These are phyloP conservation scores for Chironomus tepperi DNA, from an alignment of 1,140 invertebrate species.

Conservation along the genomic window DNA sequence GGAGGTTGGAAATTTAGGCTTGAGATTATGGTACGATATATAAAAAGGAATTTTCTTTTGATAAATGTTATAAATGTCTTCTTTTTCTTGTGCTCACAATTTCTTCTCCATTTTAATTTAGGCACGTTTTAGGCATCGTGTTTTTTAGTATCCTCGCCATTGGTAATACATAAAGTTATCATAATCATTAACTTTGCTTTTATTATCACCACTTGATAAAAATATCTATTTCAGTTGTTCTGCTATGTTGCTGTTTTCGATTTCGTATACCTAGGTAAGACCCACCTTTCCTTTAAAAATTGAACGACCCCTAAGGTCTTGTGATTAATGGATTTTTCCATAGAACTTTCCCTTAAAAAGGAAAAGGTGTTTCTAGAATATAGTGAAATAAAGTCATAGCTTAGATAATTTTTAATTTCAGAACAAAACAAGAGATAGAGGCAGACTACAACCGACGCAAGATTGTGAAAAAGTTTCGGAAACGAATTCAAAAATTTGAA, in stretches of 20 bases:
- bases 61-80: neutral
- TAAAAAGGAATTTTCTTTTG: slow-evolving; percentile 32
- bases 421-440: slow-evolving; percentile 86
- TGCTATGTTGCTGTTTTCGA: slow-evolving; percentile 76
- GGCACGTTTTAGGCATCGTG: slow-evolving; percentile 37
- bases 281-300: neutral
- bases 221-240: slow-evolving; percentile 59
- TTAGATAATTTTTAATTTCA: neutral
- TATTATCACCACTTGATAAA: no score
- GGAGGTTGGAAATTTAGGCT: slow-evolving; percentile 43
- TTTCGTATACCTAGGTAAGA: slow-evolving; percentile 66
- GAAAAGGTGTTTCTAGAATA: no score
- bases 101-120: neutral
- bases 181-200: no score
- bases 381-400: no score
- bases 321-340: no score
- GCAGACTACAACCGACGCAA: slow-evolving; percentile 77
- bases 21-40: slow-evolving; percentile 57
- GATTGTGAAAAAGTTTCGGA: slow-evolving; percentile 70
- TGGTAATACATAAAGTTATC: slow-evolving; percentile 39
- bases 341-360: no score
- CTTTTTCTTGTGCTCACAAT: no score
- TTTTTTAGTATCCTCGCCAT: slow-evolving; percentile 45
- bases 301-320: no score
- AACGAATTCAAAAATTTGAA: slow-evolving; percentile 68